phyloP scores from a whole-genome alignment of 2,888 invertebrate genomes.

The Macrophya alboannulata region DNA sequence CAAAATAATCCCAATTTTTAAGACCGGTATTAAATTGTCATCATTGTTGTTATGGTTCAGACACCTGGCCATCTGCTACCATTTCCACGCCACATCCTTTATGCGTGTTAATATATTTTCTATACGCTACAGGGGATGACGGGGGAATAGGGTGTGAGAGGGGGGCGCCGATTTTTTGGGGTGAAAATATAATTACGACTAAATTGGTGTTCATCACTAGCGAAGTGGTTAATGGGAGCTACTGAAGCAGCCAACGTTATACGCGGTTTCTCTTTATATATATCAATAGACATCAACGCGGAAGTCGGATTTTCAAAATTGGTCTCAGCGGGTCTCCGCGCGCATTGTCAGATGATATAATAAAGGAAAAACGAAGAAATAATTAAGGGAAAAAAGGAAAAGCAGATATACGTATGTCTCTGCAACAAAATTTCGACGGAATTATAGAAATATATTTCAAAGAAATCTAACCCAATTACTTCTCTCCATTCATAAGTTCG shows the following conservation, averaged over 20 bases:
- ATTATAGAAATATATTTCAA: conserved; percentile 70
- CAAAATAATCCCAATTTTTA: neutral
- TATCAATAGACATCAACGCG: conserved; percentile 37
- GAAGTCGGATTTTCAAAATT: conserved; percentile 47
- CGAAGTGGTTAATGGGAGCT: conserved; percentile 37
- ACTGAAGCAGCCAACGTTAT: conserved; percentile 46
- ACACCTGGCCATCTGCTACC: conserved; percentile 52
- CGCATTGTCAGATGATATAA: conserved; percentile 12
- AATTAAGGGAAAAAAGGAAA: conserved; percentile 61
- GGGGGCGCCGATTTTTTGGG: conserved; percentile 50
- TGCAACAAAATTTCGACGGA: conserved; percentile 68
- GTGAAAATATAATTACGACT: conserved; percentile 51
- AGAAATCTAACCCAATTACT: conserved; percentile 50
- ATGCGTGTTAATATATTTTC: conserved; percentile 43
- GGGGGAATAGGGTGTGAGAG: neutral
- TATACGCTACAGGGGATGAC: conserved; percentile 28
- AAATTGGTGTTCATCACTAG: conserved; percentile 51
- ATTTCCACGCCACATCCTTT: conserved; percentile 45
- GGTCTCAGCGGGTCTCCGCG: conserved; percentile 21
- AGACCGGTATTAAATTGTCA: neutral
- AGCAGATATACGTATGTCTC: conserved; percentile 63
- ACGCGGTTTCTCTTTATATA: conserved; percentile 43
- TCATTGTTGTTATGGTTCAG: conserved; percentile 16
- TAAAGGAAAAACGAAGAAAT: conserved; percentile 61
- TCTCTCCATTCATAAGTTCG: conserved; percentile 38